These are phyloP conservation scores for Leucoraja ocellata DNA, from an alignment of 2,797 vertebrate genomes.

Conservation along the genomic window DNA sequence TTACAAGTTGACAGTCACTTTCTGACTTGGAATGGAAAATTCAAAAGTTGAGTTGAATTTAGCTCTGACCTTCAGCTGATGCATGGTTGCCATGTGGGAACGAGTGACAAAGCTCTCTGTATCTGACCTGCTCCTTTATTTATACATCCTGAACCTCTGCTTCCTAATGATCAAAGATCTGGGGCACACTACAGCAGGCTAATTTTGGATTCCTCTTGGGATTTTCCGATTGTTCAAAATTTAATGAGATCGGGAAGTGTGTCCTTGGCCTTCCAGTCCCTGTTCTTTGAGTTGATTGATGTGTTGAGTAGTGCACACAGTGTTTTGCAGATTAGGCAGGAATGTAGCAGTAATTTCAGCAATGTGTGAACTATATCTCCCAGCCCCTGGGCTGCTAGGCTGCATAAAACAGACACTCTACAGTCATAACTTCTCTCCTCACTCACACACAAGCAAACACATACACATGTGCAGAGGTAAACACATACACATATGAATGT, in stretches of 20 bases:
- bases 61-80: neutral
- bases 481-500: neutral
- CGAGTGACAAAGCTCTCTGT: neutral
- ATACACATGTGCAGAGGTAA: neutral
- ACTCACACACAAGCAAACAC: neutral
- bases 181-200: neutral
- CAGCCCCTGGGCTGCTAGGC: neutral
- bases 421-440: neutral
- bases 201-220: neutral
- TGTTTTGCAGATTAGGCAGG: neutral
- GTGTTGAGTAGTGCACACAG: neutral
- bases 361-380: neutral
- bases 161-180: neutral
- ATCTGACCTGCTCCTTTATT: neutral
- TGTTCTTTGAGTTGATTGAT: neutral
- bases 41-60: neutral
- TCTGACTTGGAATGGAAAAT: neutral
- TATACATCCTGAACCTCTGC: neutral
- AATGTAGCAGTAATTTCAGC: constrained; percentile 18
- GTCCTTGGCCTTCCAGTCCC: neutral
- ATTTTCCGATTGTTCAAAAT: neutral
- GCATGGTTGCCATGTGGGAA: neutral
- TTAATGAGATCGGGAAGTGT: neutral
- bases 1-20: neutral
- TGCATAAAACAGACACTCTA: neutral